Evolutionary conservation across 1,140 invertebrate genomes (phyloP).

Genomic region (Panonychus citri): DNA sequence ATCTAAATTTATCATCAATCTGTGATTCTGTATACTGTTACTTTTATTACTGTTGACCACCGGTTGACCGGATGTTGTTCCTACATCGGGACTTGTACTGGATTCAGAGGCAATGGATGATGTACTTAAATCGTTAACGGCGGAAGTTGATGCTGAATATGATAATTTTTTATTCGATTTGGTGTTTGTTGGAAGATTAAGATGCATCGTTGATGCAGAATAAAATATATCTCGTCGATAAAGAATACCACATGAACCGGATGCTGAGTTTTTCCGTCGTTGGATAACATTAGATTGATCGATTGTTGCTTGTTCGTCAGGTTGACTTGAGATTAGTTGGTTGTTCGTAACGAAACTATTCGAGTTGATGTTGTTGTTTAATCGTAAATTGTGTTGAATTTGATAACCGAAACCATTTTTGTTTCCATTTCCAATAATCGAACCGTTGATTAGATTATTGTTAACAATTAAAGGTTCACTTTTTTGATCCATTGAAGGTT

Average conservation of each 20-base stretch:
- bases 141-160: slow-evolving; percentile 27
- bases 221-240: slow-evolving; percentile 65
- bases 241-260: slow-evolving; percentile 23
- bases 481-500: background rate
- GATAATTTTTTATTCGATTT: slow-evolving; percentile 24
- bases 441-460: too few relatives aligned
- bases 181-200: background rate
- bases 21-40: too few relatives aligned
- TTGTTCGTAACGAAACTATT: too few relatives aligned
- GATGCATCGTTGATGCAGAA: slow-evolving; percentile 25
- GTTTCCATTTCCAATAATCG: background rate
- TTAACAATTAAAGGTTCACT: too few relatives aligned
- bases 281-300: too few relatives aligned
- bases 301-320: too few relatives aligned
- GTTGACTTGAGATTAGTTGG: too few relatives aligned
- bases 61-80: background rate
- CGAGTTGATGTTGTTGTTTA: background rate
- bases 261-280: background rate
- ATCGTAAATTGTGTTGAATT: background rate
- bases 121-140: slow-evolving; percentile 10
- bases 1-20: too few relatives aligned
- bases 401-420: background rate
- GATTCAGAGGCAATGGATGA: slow-evolving; percentile 9
- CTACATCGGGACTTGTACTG: background rate
- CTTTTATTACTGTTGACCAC: too few relatives aligned